Percentiles rank a stretch among this genome's conserved stretches.
phyloP scores from a whole-genome alignment of 2,113 vertebrate genomes.

The Egretta garzetta region DNA sequence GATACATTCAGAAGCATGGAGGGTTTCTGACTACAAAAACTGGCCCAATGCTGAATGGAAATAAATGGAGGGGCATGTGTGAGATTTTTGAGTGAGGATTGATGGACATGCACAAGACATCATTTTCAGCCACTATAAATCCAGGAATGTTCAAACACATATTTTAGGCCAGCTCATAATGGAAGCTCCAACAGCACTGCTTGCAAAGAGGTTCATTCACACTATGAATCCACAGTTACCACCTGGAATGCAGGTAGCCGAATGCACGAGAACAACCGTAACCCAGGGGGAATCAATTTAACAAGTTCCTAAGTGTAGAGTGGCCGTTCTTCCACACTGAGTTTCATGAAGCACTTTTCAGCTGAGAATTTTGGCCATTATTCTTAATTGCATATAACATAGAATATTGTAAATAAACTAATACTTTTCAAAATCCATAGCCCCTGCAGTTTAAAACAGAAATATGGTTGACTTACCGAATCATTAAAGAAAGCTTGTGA shows the following conservation, averaged over 20 bases:
- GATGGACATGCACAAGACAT: not conserved
- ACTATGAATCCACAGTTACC: not conserved
- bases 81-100: not conserved
- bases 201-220: not conserved
- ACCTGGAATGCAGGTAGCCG: not conserved
- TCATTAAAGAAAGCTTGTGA: not conserved
- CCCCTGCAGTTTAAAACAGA: not conserved
- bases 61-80: not conserved
- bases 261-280: not conserved
- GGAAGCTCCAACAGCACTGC: not conserved
- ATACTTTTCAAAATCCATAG: not conserved
- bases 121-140: not conserved
- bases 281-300: not conserved
- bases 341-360: not conserved
- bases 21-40: not conserved
- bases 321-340: not conserved
- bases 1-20: not conserved
- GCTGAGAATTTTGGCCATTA: not conserved
- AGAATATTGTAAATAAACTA: constrained; percentile 4
- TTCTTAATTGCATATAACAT: not conserved
- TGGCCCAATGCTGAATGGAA: not conserved
- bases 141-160: not conserved
- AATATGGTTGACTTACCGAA: not conserved
- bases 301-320: not conserved
- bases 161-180: not conserved